These are phyloP conservation scores for Mareca penelope DNA, from an alignment of 2,797 vertebrate genomes.

Conservation along the genomic window DNA sequence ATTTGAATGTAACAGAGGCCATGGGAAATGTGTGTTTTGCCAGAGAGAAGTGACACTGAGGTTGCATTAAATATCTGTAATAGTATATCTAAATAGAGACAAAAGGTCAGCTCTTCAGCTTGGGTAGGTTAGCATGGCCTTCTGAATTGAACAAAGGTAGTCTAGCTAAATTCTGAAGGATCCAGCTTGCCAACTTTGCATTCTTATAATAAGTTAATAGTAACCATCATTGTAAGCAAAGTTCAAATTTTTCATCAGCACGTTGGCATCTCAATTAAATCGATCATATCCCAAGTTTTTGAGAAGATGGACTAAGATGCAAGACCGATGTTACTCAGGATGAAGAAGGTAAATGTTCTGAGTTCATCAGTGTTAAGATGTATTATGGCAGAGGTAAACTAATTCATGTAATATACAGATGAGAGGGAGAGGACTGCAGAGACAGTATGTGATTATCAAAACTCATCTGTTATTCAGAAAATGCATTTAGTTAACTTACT, in stretches of 20 bases:
- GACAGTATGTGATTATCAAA: not conserved
- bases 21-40: conserved; percentile 40
- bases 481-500: not conserved
- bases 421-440: not conserved
- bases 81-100: not conserved
- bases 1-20: conserved; percentile 54
- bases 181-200: not conserved
- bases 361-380: not conserved
- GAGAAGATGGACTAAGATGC: not conserved
- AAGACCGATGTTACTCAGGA: not conserved
- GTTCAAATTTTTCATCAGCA: not conserved
- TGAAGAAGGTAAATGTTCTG: not conserved
- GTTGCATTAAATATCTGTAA: conserved; percentile 15
- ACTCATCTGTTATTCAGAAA: not conserved
- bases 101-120: not conserved
- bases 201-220: not conserved
- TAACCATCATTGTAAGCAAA: not conserved
- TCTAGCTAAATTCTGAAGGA: not conserved
- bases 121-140: not conserved
- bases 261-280: not conserved
- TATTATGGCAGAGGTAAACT: not conserved
- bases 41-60: not conserved
- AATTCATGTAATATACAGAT: not conserved
- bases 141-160: not conserved
- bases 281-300: not conserved